Evolutionary conservation across 1,140 invertebrate species (phyloP), one percentile per base, ranked within the genome.

Genomic region (Drosophila virilis): DNA sequence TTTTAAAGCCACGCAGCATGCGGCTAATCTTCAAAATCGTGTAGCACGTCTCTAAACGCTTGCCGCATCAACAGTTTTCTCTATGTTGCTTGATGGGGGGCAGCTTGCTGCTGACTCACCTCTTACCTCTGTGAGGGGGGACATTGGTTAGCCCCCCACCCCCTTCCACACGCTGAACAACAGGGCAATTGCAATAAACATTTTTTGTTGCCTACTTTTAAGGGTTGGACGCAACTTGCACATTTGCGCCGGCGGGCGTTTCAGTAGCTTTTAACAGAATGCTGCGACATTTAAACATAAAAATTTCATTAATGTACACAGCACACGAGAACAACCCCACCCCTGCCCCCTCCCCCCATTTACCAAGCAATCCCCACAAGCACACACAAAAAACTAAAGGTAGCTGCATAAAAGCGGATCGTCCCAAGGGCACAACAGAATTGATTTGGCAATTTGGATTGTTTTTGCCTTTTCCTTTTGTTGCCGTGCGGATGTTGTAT

Each of bases 1-100:
- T 77, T 69, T 72, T 71, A 52, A 77, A 67, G 67, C 66, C 64
- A 67, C 71, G 60, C 80, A 77, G 79, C 70, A 86, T 74, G 71
- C 72, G 72, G 79, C 86, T 86, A 86, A 90, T 90, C 86, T 88
- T 77, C 52, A 80, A 90, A 90, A 90, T 86, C 84, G 67, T 89
- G 84, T 88, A 71, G 68, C 59, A 77, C 68, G 78, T 78, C 83
- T 82, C 71, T 65, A 72, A 78, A 81, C 70, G 76, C 68, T 76
- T 82, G 72, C 72, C 76, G 74, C 80, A 71, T 83, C 81, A 84
- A 83, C 80, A 84, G 80, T 76, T 79, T 75, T 40, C 6, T 57
- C 17, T 8, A 45, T 46, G 57, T 43, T 57, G 17, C 61, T 58
- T 15, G 9, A 37, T 42, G 43, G 60, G 5, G 22, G 45, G 45